A percentile compares a stretch with the other conserved stretches of the same genome.
Conservation (phyloP, 2,113 vertebrate genomes). For the Mastomys natalensis region DNA sequence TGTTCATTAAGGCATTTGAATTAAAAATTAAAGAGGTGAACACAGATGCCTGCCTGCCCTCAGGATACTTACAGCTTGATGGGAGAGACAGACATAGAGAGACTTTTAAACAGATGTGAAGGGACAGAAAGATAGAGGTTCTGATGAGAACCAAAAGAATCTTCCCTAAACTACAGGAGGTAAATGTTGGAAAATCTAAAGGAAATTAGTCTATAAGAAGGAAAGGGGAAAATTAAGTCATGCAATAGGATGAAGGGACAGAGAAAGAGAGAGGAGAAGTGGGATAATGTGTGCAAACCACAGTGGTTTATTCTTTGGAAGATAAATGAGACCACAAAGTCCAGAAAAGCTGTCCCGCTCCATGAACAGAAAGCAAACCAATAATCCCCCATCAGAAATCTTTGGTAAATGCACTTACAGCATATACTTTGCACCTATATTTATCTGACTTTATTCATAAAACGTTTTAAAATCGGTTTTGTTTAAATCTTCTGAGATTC, state of each 20-base stretch:
- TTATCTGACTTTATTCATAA: conserved; percentile 47
- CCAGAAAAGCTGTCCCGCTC: not conserved
- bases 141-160: not conserved
- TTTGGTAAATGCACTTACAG: conserved; percentile 2
- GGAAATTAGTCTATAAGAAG: not conserved
- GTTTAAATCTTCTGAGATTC: conserved; percentile 48
- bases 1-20: not conserved
- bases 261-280: not conserved
- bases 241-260: not conserved
- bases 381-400: not conserved
- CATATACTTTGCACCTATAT: conserved; percentile 44
- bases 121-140: not conserved
- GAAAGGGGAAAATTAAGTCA: not conserved
- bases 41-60: not conserved
- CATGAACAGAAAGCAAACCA: not conserved
- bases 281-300: not conserved
- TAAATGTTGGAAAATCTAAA: not conserved
- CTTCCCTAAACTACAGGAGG: not conserved
- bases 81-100: not conserved
- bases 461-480: conserved; percentile 33
- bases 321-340: not conserved
- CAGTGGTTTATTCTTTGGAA: not conserved
- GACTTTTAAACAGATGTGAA: not conserved
- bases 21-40: not conserved
- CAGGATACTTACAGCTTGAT: not conserved